phyloP scores from a whole-genome alignment of 2,797 vertebrate species.

The Melanotaenia maccullochi region DNA sequence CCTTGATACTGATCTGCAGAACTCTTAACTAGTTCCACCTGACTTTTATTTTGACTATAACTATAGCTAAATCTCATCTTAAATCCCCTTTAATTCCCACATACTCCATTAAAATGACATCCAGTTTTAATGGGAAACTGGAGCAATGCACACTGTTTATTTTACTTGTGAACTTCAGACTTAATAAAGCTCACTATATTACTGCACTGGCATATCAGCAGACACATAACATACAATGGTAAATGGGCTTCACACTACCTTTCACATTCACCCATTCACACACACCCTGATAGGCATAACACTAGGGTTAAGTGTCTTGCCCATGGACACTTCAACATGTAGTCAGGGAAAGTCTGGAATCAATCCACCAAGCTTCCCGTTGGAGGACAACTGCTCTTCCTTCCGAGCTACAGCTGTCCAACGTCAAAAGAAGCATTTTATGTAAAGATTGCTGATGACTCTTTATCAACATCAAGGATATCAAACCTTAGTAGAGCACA shows the following conservation, averaged over 20 bases:
- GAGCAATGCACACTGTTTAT: not conserved
- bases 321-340: too few relatives aligned
- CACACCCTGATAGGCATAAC: too few relatives aligned
- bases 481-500: not conserved
- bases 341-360: too few relatives aligned
- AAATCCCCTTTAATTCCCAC: not conserved
- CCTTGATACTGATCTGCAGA: not conserved
- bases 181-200: not conserved
- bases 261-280: too few relatives aligned
- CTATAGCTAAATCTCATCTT: not conserved
- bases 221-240: not conserved
- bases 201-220: not conserved
- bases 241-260: not conserved
- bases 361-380: too few relatives aligned
- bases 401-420: too few relatives aligned
- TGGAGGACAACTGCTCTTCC: too few relatives aligned
- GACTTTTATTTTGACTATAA: not conserved
- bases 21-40: not conserved
- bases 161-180: not conserved
- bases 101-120: not conserved
- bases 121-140: not conserved
- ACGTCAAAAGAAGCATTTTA: not conserved
- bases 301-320: too few relatives aligned
- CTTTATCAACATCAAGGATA: not conserved
- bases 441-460: not conserved